These are phyloP conservation scores for Xestia xanthographa DNA, from an alignment of 2,888 invertebrate species.

Conservation along the genomic window DNA sequence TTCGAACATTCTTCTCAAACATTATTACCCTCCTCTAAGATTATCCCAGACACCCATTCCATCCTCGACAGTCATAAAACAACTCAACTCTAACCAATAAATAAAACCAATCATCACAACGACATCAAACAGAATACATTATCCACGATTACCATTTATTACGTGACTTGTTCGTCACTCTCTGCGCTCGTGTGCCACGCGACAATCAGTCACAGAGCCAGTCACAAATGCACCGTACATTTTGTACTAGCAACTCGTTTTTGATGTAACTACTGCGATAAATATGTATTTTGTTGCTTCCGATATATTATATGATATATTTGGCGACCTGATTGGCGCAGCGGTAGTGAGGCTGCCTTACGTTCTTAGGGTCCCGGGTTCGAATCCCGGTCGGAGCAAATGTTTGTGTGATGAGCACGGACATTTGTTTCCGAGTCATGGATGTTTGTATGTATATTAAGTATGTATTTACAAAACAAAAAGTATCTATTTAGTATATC, in stretches of 20 bases:
- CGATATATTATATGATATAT: no score
- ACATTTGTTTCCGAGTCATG: no score
- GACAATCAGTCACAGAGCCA: slow-evolving; percentile 63
- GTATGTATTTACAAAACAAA: no score
- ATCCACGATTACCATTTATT: slow-evolving; percentile 18
- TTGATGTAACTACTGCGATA: slow-evolving; percentile 62
- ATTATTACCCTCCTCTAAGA: background rate
- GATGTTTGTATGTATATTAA: no score
- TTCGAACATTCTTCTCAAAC: background rate
- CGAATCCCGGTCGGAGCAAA: no score
- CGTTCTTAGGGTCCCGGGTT: no score
- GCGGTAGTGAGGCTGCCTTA: no score
- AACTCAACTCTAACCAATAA: slow-evolving; percentile 26
- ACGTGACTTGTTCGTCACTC: slow-evolving; percentile 16
- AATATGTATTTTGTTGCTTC: slow-evolving; percentile 63
- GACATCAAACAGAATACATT: slow-evolving; percentile 29
- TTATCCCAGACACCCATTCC: background rate
- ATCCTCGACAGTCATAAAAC: background rate
- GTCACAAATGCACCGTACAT: slow-evolving; percentile 53
- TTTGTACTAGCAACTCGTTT: slow-evolving; percentile 47
- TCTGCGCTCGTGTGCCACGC: slow-evolving; percentile 55
- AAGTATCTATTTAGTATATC: no score
- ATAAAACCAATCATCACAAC: slow-evolving; percentile 41
- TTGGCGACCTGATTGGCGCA: no score
- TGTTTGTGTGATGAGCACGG: no score